Base-by-base conservation (phyloP, 2,113 vertebrate genomes). In the Salvelinus sp. region DNA sequence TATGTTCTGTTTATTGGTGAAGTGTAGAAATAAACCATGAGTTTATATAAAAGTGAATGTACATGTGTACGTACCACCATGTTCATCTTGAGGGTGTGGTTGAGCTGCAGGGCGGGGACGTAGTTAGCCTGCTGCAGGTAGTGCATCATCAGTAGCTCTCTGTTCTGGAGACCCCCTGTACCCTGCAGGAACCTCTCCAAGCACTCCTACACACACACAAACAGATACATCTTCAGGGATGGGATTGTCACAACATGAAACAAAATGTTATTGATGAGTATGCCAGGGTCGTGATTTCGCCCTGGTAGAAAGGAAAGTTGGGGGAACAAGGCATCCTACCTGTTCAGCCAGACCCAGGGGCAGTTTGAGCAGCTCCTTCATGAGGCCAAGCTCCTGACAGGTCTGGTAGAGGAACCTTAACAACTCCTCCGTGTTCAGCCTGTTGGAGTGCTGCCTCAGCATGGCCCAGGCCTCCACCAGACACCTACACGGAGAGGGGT, bases 71-170 rank as follows among this genome's bases (percentile, higher is more conserved):
- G 20, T 69, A 69, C 67, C 67, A 69, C 16, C 30, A n/a, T 33
- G 33, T 69, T 22, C 69, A 89, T 82, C 79, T 95, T 96, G 73
- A 98, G 88, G 57, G 90, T 93, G 9, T 95, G 95, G 92, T 97
- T 97, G 78, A 97, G 82, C 85, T 95, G 95, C 57, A 98, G 90
- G 0, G 97, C 97, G 82, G 96, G 93, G 33, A 97, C 93, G 68
- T 97, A 98, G 89, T 96, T 97, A 78, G 96, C 94, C 84, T 93
- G 95, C 77, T 97, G 97, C 74, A 98, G 93, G 82, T 96, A 95
- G 87, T 97, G 95, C 57, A 96, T 94, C 91, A 98, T 91, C 72
- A 97, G 93, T 76, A 96, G 93, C 82, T 99, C 97, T 12, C 91
- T 88, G 88, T 96, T 98, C 82, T 94, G 93, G 74, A 95, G 90